Evolutionary conservation across 2,888 invertebrate genomes (phyloP), one percentile per base, ranked within the genome.

Genomic region (Drosophila sordidapex): DNA sequence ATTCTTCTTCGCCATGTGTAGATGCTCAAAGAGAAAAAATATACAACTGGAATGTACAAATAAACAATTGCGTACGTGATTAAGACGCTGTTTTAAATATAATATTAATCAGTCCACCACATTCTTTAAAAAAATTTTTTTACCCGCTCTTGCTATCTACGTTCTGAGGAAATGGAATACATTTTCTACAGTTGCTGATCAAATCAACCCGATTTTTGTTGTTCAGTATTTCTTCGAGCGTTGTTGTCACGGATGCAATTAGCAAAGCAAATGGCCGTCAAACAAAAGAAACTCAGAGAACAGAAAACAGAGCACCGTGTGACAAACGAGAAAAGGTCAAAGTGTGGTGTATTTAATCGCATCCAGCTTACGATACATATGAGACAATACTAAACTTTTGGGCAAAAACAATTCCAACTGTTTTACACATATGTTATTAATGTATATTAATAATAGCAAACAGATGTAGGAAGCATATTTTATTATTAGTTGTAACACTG

Each of bases 41-140:
- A 29, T 8, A 2, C 2, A 27, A 51, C 8, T 35, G 38, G 51
- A 63, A 63, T 63, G 62, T 29, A 8, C 15, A 46, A 25, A 49
- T 25, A 29, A 63, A 29, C 8, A 43, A 38, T 33, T 51, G 49
- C 25, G 33, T 25, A 63, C 66, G 65, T 66, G 66, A 46, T 46
- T 46, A 46, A 46, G 36, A 11, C 29, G 13, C 2, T n/a, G 29
- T n/a, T 31, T 51, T 51, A n/a, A n/a, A 51, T 31, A 51, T 51
- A 29, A 27, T 49, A 18, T 11, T n/a, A n/a, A 31, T 31, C 51
- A 11, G 51, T 36, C 10, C 11, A 11, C 18, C 5, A 53, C 25
- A 36, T 54, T 54, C 11, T 53, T 27, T 18, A 35, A 46, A 13
- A 7, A 13, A 4, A 21, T 46, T 25, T 46, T 25, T 46, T 46